Evolutionary conservation across 2,113 vertebrate species (phyloP).

Genomic region (Eolophus roseicapilla): DNA sequence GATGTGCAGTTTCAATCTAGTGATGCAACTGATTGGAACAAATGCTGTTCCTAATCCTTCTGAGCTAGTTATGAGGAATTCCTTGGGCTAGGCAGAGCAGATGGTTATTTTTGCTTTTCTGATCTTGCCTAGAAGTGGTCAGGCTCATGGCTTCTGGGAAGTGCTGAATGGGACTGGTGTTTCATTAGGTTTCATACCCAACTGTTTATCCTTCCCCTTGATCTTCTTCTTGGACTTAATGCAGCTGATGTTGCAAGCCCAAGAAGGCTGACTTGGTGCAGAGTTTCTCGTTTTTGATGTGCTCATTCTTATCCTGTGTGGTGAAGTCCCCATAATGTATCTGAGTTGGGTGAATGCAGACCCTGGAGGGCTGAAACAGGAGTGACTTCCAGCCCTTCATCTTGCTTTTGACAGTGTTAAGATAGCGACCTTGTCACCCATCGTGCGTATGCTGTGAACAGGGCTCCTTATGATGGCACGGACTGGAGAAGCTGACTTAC

Average conservation of each 20-base stretch:
- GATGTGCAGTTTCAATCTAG: background rate
- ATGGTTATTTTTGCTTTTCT: conserved; percentile 35
- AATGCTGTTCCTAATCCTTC: background rate
- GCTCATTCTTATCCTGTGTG: background rate
- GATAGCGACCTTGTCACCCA: background rate
- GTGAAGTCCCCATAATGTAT: accelerated
- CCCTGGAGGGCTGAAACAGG: background rate
- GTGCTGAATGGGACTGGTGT: background rate
- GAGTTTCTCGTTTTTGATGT: background rate
- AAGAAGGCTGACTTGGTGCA: background rate
- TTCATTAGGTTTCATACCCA: conserved; percentile 4
- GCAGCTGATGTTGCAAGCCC: conserved; percentile 9
- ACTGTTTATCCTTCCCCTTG: background rate
- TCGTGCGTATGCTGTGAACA: background rate
- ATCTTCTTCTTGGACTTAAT: conserved; percentile 8
- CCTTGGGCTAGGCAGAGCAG: background rate
- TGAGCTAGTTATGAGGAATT: conserved; percentile 24
- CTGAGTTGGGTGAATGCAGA: background rate
- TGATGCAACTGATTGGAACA: conserved; percentile 39
- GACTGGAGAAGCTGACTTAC: background rate
- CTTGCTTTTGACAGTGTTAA: background rate
- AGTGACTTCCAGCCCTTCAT: background rate
- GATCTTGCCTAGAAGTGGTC: conserved; percentile 16
- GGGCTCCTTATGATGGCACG: background rate
- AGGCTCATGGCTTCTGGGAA: conserved; percentile 43